Percentiles rank a stretch among this genome's conserved stretches.
Conservation (phyloP, 2,888 invertebrate genomes). For the Mythimna ferrago region DNA sequence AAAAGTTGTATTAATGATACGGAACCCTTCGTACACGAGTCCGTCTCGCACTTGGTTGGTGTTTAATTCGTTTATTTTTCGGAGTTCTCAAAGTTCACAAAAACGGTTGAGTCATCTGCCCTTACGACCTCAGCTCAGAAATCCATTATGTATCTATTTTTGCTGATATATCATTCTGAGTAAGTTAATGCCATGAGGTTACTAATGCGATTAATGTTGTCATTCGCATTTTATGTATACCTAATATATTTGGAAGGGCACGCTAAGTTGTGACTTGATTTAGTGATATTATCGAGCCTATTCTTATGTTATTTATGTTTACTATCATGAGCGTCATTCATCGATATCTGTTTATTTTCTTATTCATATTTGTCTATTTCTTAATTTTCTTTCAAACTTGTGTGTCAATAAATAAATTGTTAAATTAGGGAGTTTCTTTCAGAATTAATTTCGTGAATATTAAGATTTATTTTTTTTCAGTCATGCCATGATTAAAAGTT, state of each 20-base stretch:
- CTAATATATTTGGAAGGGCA: constrained; percentile 26
- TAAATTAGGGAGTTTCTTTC: too few relatives aligned
- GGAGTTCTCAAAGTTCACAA: too few relatives aligned
- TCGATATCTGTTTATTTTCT: neutral
- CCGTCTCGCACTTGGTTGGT: too few relatives aligned
- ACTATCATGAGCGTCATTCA: neutral
- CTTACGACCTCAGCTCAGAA: neutral
- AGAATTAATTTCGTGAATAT: too few relatives aligned
- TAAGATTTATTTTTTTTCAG: too few relatives aligned
- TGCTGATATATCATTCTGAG: constrained; percentile 2
- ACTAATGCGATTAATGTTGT: constrained; percentile 42
- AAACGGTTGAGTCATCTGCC: neutral
- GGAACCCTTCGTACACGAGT: too few relatives aligned
- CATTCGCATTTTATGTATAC: constrained; percentile 10
- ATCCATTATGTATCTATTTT: neutral
- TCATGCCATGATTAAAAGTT: too few relatives aligned
- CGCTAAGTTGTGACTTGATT: constrained; percentile 36
- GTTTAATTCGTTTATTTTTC: too few relatives aligned
- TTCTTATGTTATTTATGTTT: neutral
- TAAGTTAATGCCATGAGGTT: constrained; percentile 22
- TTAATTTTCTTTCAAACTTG: too few relatives aligned
- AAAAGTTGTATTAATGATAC: too few relatives aligned
- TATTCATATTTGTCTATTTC: too few relatives aligned
- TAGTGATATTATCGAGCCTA: constrained; percentile 2
- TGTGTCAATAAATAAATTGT: too few relatives aligned